Base-by-base conservation (phyloP, 2,113 vertebrate genomes). In the Halichoeres trimaculatus region DNA sequence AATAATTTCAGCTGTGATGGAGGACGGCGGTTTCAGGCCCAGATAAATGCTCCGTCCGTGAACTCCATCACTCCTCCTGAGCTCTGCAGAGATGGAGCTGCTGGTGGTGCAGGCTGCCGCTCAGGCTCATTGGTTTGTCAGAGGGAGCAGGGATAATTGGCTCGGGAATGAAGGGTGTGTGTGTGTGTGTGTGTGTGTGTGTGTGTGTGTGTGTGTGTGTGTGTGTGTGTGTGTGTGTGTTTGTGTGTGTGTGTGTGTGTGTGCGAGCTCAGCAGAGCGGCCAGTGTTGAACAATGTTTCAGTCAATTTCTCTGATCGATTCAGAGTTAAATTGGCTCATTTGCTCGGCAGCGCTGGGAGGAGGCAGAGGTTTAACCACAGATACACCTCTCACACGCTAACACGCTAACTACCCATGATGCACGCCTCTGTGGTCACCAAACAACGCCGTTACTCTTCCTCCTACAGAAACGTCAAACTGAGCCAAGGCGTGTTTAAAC, bases 221-320 rank as follows among this genome's bases (percentile, higher is more conserved):
- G 55, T 55, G 76, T 62, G 67, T 75, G 59, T 52, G 71, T 35
- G 55, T 55, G 76, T 62, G 67, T 75, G 59, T 52, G 71, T 35
- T n/a, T n/a, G n/a, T n/a, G n/a, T n/a, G 53, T 22, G 35, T 36
- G 40, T 61, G 62, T 66, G 51, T 62, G 67, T 75, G 59, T 52
- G 71, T 35, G 55, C 55, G 76, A 38, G 50, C 41, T 54, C 17
- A 22, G 51, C 43, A 43, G 54, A 62, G 20, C 13, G 19, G 24
- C 30, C 58, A 19, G 26, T 63, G 34, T 59, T 78, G 71, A 53
- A 68, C 67, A 65, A 61, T 58, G 54, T 70, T 67, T 70, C 24
- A 52, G 52, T 71, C 22, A 20, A 69, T 65, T 70, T 71, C 50
- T 68, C 30, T 11, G 60, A 81, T 84, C 75, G 70, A 84, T 78